phyloP scores from a whole-genome alignment of 1,140 invertebrate species.

The Zophobas atratus region DNA sequence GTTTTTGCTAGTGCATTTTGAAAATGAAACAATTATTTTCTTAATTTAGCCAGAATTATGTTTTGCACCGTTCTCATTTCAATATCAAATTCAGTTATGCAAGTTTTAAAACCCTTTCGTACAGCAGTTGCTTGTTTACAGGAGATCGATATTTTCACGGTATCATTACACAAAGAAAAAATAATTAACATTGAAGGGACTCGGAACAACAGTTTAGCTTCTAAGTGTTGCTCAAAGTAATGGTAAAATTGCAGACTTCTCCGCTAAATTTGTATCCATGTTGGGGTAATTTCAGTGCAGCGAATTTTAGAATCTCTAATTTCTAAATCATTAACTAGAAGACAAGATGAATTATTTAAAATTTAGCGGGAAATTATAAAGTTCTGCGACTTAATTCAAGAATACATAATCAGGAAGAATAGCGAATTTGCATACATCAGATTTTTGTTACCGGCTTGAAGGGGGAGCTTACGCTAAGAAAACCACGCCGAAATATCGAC shows the following conservation, averaged over 20 bases:
- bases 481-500: no score
- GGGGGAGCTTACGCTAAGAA: no score
- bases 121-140: neutral
- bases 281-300: conserved; percentile 6
- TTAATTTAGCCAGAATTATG: conserved; percentile 13
- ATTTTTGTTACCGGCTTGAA: neutral
- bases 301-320: conserved; percentile 44
- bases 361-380: conserved; percentile 45
- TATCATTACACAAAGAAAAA: conserved; percentile 1
- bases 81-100: neutral
- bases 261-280: conserved; percentile 20
- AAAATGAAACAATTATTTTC: conserved; percentile 36
- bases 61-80: conserved; percentile 12
- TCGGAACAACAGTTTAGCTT: conserved; percentile 1
- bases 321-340: conserved; percentile 45
- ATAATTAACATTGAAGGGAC: conserved; percentile 3
- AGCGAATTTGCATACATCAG: conserved; percentile 33
- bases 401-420: conserved; percentile 44
- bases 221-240: conserved; percentile 42
- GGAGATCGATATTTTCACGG: neutral
- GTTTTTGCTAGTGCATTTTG: conserved; percentile 14
- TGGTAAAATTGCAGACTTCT: conserved; percentile 40
- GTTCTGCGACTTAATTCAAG: conserved; percentile 29
- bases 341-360: conserved; percentile 45
- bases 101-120: neutral